Conservation (phyloP, 2,888 invertebrate species). For the Noctua janthe region DNA sequence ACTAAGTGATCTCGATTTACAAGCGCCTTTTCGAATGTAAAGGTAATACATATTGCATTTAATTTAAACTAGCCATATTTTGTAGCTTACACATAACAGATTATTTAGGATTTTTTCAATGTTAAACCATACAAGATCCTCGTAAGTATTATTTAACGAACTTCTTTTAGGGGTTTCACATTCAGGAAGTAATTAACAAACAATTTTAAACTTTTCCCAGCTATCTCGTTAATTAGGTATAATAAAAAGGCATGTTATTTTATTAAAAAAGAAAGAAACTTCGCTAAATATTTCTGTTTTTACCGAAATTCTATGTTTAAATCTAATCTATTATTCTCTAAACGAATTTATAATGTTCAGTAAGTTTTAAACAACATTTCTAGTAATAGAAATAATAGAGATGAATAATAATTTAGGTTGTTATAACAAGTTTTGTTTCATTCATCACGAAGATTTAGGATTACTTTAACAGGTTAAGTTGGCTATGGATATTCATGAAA, state of each 20-base stretch:
- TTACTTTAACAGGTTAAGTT: constrained; percentile 40
- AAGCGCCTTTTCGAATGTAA: neutral
- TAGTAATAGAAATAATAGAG: constrained; percentile 30
- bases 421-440: constrained; percentile 58
- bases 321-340: constrained; percentile 27
- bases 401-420: constrained; percentile 40
- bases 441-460: constrained; percentile 50
- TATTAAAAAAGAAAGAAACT: neutral
- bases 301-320: neutral
- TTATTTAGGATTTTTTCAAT: neutral
- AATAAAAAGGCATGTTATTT: neutral
- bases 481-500: constrained; percentile 49
- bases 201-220: neutral
- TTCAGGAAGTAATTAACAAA: neutral
- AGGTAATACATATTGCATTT: neutral
- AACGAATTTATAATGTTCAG: constrained; percentile 9
- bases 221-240: neutral
- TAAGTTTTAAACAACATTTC: constrained; percentile 33
- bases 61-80: neutral
- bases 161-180: neutral
- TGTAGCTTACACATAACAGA: neutral
- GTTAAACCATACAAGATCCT: neutral
- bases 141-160: neutral
- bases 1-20: neutral
- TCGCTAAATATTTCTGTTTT: neutral